Conservation (phyloP, 2,797 vertebrate species). For the Xenopus petersii region DNA sequence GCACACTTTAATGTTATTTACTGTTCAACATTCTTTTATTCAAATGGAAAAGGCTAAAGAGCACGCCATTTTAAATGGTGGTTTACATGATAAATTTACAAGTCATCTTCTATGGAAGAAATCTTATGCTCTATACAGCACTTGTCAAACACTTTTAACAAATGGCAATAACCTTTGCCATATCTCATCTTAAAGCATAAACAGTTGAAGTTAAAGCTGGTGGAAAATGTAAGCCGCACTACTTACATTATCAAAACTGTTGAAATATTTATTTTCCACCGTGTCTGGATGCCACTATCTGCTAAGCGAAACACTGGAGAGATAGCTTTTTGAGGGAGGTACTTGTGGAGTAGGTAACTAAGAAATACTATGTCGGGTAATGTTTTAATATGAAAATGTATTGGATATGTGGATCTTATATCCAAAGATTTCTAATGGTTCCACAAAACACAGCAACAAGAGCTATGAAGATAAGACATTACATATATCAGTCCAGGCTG, state of each 20-base stretch:
- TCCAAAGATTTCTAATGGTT: too few relatives aligned
- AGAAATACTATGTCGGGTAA: slow-evolving; percentile 11
- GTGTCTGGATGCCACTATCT: slow-evolving; percentile 59
- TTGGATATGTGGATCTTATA: too few relatives aligned
- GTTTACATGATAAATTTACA: slow-evolving; percentile 58
- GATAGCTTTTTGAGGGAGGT: slow-evolving; percentile 58
- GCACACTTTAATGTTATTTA: not conserved
- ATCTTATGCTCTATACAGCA: slow-evolving; percentile 55
- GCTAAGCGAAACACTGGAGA: slow-evolving; percentile 56
- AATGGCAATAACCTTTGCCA: slow-evolving; percentile 64
- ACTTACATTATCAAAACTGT: slow-evolving; percentile 62
- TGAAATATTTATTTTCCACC: slow-evolving; percentile 61
- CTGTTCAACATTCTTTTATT: not conserved
- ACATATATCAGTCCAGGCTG: too few relatives aligned
- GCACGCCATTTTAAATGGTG: slow-evolving; percentile 54
- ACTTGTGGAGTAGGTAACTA: slow-evolving; percentile 6
- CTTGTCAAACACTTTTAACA: slow-evolving; percentile 66
- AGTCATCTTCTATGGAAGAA: slow-evolving; percentile 56
- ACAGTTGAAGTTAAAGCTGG: slow-evolving; percentile 64
- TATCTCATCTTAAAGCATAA: slow-evolving; percentile 65
- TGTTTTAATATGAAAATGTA: slow-evolving; percentile 1
- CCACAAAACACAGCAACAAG: too few relatives aligned
- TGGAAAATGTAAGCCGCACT: slow-evolving; percentile 68
- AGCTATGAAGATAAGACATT: too few relatives aligned
- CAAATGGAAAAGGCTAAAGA: slow-evolving; percentile 33